These are phyloP conservation scores for Microdon myrmicae DNA, from an alignment of 2,888 invertebrate genomes.

Conservation along the genomic window DNA sequence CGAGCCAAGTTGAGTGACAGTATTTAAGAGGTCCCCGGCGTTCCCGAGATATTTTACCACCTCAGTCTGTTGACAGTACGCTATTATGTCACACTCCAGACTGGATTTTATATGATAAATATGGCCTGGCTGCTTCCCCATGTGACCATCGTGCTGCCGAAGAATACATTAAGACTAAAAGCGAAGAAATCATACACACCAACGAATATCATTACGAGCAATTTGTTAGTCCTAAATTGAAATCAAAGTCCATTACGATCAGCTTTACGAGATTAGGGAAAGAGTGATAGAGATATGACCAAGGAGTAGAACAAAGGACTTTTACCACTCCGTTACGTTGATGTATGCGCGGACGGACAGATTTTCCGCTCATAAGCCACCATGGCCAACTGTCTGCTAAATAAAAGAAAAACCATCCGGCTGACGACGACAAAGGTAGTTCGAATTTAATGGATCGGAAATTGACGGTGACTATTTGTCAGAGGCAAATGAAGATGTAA, in stretches of 20 bases:
- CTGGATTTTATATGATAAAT: too few relatives aligned
- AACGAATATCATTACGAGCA: too few relatives aligned
- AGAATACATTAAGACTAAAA: too few relatives aligned
- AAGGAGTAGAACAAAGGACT: constrained; percentile 5
- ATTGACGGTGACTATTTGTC: constrained; percentile 45
- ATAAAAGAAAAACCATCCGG: constrained; percentile 6
- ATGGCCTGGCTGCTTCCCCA: too few relatives aligned
- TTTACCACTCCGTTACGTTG: not conserved
- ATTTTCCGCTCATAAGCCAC: constrained; percentile 42
- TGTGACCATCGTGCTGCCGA: too few relatives aligned
- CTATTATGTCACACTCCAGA: too few relatives aligned
- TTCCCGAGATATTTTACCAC: too few relatives aligned
- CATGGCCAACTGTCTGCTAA: constrained; percentile 15
- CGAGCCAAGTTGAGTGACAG: too few relatives aligned
- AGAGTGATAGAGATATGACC: not conserved
- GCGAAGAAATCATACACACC: too few relatives aligned
- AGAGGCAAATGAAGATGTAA: constrained; percentile 28
- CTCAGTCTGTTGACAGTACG: too few relatives aligned
- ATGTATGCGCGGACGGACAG: constrained; percentile 7
- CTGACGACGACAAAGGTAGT: constrained; percentile 31
- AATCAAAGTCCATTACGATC: constrained; percentile 34
- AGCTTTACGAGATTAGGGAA: constrained; percentile 28
- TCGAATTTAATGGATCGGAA: constrained; percentile 46
- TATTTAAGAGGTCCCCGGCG: too few relatives aligned
- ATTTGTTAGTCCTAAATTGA: too few relatives aligned